Percentiles rank a stretch among this genome's conserved stretches.
phyloP scores from a whole-genome alignment of 2,113 vertebrate genomes.

The Oceanodroma tethys region DNA sequence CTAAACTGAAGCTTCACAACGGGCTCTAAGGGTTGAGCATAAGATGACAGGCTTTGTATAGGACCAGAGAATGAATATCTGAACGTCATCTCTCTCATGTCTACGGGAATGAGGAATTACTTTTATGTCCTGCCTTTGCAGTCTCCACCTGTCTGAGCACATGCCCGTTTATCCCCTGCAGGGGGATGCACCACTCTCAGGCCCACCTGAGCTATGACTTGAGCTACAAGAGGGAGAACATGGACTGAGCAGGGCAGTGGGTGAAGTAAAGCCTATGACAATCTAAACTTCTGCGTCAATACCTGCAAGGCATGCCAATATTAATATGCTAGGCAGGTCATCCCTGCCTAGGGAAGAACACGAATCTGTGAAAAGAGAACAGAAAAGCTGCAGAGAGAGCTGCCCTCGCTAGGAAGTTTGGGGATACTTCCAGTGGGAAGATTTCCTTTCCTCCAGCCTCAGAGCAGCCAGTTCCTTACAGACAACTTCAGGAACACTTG shows the following conservation, averaged over 20 bases:
- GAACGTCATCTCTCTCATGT: background rate
- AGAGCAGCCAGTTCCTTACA: background rate
- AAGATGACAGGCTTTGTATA: background rate
- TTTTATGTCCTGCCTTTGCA: background rate
- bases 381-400: background rate
- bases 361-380: background rate
- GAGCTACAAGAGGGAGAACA: background rate
- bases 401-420: background rate
- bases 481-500: background rate
- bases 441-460: background rate
- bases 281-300: background rate
- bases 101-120: background rate
- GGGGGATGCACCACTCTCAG: background rate
- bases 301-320: background rate
- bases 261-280: background rate
- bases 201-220: background rate
- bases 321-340: background rate
- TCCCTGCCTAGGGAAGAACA: background rate
- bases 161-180: background rate
- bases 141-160: background rate
- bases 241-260: background rate
- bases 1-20: background rate
- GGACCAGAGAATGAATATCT: background rate
- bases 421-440: background rate
- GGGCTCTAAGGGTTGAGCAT: background rate